Conservation (phyloP, 2,113 vertebrate genomes). For the Grammomys surdaster region DNA sequence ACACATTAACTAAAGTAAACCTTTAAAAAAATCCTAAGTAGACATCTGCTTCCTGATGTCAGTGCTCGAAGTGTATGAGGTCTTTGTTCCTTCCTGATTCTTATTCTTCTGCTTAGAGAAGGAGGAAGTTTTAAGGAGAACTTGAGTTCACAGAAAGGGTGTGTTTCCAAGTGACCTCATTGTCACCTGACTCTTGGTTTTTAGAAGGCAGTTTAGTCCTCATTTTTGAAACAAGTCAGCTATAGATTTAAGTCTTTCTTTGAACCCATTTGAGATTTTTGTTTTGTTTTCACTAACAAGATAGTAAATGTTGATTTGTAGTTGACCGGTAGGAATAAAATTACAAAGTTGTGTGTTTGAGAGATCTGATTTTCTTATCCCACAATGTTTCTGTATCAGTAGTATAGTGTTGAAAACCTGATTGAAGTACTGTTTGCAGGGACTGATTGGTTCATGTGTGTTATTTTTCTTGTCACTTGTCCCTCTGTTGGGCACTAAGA, state of each 20-base stretch:
- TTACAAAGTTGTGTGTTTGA: slow-evolving; percentile 39
- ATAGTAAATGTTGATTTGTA: neutral
- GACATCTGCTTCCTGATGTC: neutral
- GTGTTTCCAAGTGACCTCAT: slow-evolving; percentile 9
- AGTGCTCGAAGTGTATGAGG: neutral
- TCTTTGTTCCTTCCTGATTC: slow-evolving; percentile 5
- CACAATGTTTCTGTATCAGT: neutral
- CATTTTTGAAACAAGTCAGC: neutral
- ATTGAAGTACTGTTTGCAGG: neutral
- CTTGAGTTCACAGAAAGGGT: slow-evolving; percentile 48
- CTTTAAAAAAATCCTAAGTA: slow-evolving; percentile 22
- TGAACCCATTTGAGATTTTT: neutral
- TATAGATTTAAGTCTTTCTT: neutral
- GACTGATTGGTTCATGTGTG: neutral
- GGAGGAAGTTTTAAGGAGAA: neutral
- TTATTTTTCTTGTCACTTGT: slow-evolving; percentile 12
- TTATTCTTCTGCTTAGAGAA: slow-evolving; percentile 29
- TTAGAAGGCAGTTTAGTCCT: slow-evolving; percentile 48
- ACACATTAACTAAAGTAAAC: neutral
- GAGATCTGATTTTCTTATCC: slow-evolving; percentile 3
- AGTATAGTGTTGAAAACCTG: slow-evolving; percentile 24
- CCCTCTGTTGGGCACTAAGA: neutral
- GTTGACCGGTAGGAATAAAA: neutral
- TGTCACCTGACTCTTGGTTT: neutral
- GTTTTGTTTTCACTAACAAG: neutral